phyloP scores from a whole-genome alignment of 2,888 invertebrate genomes.

The Epinotia brunnichana region DNA sequence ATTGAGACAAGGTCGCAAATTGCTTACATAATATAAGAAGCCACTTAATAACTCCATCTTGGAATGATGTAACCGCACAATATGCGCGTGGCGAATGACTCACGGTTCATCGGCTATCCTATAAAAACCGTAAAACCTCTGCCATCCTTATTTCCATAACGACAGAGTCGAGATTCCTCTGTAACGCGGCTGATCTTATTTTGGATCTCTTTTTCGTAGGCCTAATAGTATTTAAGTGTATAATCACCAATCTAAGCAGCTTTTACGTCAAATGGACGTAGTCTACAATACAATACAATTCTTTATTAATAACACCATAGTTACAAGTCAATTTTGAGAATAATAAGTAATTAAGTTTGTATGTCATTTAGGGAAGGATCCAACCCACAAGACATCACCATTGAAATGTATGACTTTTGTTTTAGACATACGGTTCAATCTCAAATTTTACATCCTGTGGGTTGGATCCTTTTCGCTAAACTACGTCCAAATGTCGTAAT shows the following conservation, averaged over 20 bases:
- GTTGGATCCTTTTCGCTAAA: too few species aligned
- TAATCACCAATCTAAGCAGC: not conserved
- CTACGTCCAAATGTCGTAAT: too few species aligned
- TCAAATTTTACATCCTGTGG: too few species aligned
- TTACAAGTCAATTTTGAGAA: too few species aligned
- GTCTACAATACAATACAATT: too few species aligned
- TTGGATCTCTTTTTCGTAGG: constrained; percentile 21
- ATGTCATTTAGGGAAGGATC: too few species aligned
- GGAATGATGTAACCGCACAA: constrained; percentile 43
- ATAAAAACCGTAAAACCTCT: constrained; percentile 25
- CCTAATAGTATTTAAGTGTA: constrained; percentile 7
- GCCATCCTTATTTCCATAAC: not conserved
- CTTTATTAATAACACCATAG: too few species aligned
- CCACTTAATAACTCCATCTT: constrained; percentile 29
- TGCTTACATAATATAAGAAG: not conserved
- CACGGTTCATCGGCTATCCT: constrained; percentile 38
- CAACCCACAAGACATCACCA: too few species aligned
- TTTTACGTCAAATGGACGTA: too few species aligned
- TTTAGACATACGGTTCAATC: too few species aligned
- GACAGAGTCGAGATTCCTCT: constrained; percentile 1
- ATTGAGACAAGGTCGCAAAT: not conserved
- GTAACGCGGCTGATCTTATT: constrained; percentile 18
- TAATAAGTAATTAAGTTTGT: too few species aligned
- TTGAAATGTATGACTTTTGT: too few species aligned
- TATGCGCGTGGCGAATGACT: constrained; percentile 42